Evolutionary conservation across 2,888 invertebrate species (phyloP), one percentile per base, ranked within the genome.

Genomic region (Crematogaster levior): DNA sequence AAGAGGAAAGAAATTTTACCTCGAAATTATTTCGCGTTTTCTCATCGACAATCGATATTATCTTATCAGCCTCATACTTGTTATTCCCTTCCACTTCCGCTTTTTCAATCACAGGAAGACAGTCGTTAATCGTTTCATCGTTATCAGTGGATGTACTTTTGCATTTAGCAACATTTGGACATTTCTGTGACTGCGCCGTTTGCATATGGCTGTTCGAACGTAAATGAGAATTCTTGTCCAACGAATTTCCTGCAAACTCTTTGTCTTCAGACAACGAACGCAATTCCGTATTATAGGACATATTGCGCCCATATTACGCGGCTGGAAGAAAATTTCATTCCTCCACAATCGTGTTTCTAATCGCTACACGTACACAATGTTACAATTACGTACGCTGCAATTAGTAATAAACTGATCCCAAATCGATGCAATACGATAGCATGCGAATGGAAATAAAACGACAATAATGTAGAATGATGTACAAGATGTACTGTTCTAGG

Each of bases 1-100:
- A n/a, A n/a, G n/a, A n/a, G 34, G 7, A 21, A 37, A 56, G 10
- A 53, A 58, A 21, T 40, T 24, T 72, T 73, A 73, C 51, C 75
- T 51, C 7, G 5, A 15, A 43, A 18, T 21, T 18, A 30, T 30
- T 21, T 53, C 9, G 30, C 12, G 12, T 53, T 7, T 27, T 6
- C n/a, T 53, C 10, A n/a, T 30, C 40, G 30, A 56, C 15, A 30
- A 12, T 30, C n/a, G 51, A 51, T 40, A 40, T 9, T 40, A 3
- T 43, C 30, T 56, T 21, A 0, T 18, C 18, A 0, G 43, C 12
- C 7, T 34, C 15, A 40, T 5, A 21, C 3, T 65, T 63, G n/a
- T 66, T n/a, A 30, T 3, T 21, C 56, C 56, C 27, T 56, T 43
- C 21, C 10, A 10, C 27, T 77, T 65, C 40, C 4, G 10, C 9